Percentiles rank a stretch among this genome's conserved stretches.
Conservation (phyloP, 2,113 vertebrate species). For the Gambusia affinis region DNA sequence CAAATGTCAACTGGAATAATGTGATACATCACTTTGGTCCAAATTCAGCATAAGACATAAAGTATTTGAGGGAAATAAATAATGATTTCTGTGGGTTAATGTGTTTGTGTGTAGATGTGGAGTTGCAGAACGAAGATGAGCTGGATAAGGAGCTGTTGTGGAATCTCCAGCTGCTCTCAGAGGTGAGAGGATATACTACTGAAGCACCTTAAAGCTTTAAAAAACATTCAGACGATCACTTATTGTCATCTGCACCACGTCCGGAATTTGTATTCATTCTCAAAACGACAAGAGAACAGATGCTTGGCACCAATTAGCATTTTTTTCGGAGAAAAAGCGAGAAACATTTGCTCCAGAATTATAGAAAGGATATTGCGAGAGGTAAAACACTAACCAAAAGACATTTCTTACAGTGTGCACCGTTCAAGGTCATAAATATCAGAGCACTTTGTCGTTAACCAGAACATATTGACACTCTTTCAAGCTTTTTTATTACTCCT, state of each 20-base stretch:
- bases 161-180: constrained; percentile 97
- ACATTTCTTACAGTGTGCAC: constrained; percentile 43
- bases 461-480: constrained; percentile 73
- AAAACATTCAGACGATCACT: not conserved
- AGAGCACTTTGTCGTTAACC: constrained; percentile 60
- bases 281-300: constrained; percentile 5
- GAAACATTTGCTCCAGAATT: not conserved
- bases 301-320: not conserved
- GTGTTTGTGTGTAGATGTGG: constrained; percentile 83
- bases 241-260: not conserved
- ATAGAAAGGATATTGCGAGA: constrained; percentile 6
- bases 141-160: constrained; percentile 97
- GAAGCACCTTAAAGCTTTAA: constrained; percentile 1
- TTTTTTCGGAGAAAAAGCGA: not conserved
- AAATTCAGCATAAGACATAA: not conserved
- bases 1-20: not conserved
- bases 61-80: constrained; percentile 7
- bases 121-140: constrained; percentile 90
- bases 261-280: constrained; percentile 3
- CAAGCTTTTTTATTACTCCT: constrained; percentile 68
- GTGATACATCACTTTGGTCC: not conserved
- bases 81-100: not conserved
- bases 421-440: constrained; percentile 58
- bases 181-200: constrained; percentile 80
- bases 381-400: constrained; percentile 15